A percentile compares a stretch with the other conserved stretches of the same genome.
Conservation (phyloP, 2,113 vertebrate species). For the Vidua macroura region DNA sequence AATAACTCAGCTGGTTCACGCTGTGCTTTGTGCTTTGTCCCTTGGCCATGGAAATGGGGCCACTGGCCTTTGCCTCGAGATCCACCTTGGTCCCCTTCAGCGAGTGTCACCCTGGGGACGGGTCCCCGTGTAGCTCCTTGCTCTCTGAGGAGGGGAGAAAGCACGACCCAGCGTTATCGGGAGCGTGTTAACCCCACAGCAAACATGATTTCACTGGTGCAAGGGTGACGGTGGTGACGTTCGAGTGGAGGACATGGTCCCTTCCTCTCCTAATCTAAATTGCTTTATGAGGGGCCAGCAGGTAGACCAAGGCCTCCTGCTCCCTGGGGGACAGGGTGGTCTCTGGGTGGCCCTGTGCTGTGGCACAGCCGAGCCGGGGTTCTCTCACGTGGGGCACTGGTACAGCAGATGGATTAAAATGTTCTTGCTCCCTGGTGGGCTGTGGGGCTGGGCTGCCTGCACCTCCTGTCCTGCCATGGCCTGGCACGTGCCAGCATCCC, state of each 20-base stretch:
- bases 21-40: not conserved
- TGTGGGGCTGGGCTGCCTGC: not conserved
- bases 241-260: not conserved
- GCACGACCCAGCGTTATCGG: not conserved
- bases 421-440: not conserved
- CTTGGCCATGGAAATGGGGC: not conserved
- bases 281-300: conserved; percentile 58
- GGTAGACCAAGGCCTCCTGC: not conserved
- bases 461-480: not conserved
- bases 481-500: fast-evolving
- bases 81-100: not conserved
- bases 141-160: not conserved
- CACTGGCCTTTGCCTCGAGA: not conserved
- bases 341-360: not conserved
- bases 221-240: conserved; percentile 37
- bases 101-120: fast-evolving
- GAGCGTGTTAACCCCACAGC: not conserved
- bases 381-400: fast-evolving
- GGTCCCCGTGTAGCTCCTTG: not conserved
- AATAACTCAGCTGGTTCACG: not conserved
- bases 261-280: conserved; percentile 69
- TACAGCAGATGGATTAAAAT: not conserved
- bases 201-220: conserved; percentile 32
- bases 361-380: not conserved
- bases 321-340: not conserved